A percentile compares a stretch with the other conserved stretches of the same genome.
Conservation (phyloP, 2,888 invertebrate species). For the Spodoptera picta region DNA sequence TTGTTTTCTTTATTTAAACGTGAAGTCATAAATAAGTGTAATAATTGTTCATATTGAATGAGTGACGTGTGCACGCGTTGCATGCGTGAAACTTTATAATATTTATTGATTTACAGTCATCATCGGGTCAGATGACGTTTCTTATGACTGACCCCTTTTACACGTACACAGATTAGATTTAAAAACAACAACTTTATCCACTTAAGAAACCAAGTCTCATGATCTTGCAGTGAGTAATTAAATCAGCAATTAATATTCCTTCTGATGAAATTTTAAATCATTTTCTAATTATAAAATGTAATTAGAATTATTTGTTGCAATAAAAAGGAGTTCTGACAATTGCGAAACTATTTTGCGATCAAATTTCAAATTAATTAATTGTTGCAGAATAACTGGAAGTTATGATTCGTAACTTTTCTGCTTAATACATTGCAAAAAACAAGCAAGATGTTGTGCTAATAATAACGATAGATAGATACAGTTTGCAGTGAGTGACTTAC, state of each 20-base stretch:
- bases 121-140: slow-evolving; percentile 47
- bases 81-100: slow-evolving; percentile 50
- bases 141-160: slow-evolving; percentile 58
- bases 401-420: too few relatives aligned
- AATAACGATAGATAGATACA: too few relatives aligned
- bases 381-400: too few relatives aligned
- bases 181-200: slow-evolving; percentile 23
- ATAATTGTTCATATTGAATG: slow-evolving; percentile 43
- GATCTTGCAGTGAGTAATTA: not conserved
- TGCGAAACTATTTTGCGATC: too few relatives aligned
- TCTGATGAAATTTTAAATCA: too few relatives aligned
- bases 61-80: slow-evolving; percentile 56
- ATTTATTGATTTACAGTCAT: slow-evolving; percentile 51
- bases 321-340: too few relatives aligned
- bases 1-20: not conserved
- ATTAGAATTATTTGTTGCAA: too few relatives aligned
- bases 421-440: too few relatives aligned
- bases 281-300: too few relatives aligned
- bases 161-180: slow-evolving; percentile 28
- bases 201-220: slow-evolving; percentile 5
- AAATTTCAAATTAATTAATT: too few relatives aligned
- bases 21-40: slow-evolving; percentile 15
- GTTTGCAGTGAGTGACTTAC: slow-evolving; percentile 6
- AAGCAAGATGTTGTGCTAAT: too few relatives aligned
- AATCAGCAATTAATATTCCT: too few relatives aligned